A percentile compares a stretch with the other conserved stretches of the same genome.
These are phyloP conservation scores for Anisognathus igniventris DNA, from an alignment of 2,797 vertebrate species.

Conservation along the genomic window DNA sequence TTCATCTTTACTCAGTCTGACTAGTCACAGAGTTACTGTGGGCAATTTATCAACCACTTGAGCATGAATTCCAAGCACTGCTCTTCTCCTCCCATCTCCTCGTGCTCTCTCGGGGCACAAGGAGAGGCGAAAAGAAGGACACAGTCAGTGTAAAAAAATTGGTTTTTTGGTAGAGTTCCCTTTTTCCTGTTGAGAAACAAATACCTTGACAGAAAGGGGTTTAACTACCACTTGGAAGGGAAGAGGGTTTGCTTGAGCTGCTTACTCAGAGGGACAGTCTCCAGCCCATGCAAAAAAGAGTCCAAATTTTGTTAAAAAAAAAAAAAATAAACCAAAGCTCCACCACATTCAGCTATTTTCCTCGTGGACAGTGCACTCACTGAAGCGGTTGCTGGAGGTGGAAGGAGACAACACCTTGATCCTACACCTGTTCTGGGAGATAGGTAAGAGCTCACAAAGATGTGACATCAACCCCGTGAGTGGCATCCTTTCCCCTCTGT, in stretches of 20 bases:
- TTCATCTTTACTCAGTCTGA: constrained; percentile 24
- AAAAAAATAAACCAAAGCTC: neutral
- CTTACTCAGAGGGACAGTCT: neutral
- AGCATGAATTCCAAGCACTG: neutral
- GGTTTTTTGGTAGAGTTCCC: neutral
- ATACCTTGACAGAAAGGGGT: neutral
- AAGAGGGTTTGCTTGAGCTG: neutral
- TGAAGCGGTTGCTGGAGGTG: neutral
- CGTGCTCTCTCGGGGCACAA: neutral
- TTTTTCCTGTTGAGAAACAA: neutral
- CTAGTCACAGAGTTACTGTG: constrained; percentile 10
- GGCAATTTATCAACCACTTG: constrained; percentile 39
- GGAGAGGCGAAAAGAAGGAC: neutral
- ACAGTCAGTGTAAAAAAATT: neutral
- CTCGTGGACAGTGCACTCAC: neutral
- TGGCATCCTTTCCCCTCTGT: neutral
- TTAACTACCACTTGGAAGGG: neutral
- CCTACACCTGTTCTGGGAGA: neutral
- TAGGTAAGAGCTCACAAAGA: neutral
- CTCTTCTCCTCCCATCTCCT: neutral
- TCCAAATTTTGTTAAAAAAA: neutral
- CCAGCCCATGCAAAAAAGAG: neutral
- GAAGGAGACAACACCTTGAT: neutral
- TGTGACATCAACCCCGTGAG: neutral
- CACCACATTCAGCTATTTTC: neutral